Evolutionary conservation across 1,140 invertebrate genomes (phyloP), one percentile per base, ranked within the genome.

Genomic region (Oedothorax gibbosus): DNA sequence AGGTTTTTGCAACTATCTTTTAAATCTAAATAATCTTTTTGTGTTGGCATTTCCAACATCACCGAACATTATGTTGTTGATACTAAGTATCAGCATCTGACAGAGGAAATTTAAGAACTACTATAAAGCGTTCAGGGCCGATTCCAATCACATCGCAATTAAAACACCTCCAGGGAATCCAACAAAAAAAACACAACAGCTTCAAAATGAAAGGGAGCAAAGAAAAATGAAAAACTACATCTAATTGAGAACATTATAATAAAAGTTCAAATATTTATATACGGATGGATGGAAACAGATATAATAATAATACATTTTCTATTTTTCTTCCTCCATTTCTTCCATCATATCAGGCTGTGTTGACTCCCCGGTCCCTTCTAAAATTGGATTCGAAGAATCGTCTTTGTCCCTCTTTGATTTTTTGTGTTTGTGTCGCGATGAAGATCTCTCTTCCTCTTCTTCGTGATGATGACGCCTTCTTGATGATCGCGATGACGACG

Each of bases 361-460:
- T 15, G 71, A 57, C 0, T 65, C 64, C 14, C 57, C 66, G 20
- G 62, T 75, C 18, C 65, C 73, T 53, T 85, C 83, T 20, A 54
- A 9, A 20, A 49, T 15, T n/a, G 35, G 10, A 53, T 57, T 62
- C 15, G 73, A 11, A 20, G 73, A 20, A 21, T 87, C 87, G 14
- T 87, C 87, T 81, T 87, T 87, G 11, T 87, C 87, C 54, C 87
- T 49, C 78, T 88, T 88, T n/a, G 88, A 87, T 68, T 87, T 75
- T 79, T 88, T 88, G 5, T 87, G 83, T 69, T 88, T 88, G 57
- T 88, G 88, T 7, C 88, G 62, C 6, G 88, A 87, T 54, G 87
- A 87, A 69, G 76, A 72, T 66, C 86, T 78, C 7, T 86, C 86
- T 56, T 83, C 87, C 21, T 85, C 87, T 20, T 75, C 87, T 64